These are phyloP conservation scores for Actinemys pallida DNA, from an alignment of 2,113 vertebrate species.

Conservation along the genomic window DNA sequence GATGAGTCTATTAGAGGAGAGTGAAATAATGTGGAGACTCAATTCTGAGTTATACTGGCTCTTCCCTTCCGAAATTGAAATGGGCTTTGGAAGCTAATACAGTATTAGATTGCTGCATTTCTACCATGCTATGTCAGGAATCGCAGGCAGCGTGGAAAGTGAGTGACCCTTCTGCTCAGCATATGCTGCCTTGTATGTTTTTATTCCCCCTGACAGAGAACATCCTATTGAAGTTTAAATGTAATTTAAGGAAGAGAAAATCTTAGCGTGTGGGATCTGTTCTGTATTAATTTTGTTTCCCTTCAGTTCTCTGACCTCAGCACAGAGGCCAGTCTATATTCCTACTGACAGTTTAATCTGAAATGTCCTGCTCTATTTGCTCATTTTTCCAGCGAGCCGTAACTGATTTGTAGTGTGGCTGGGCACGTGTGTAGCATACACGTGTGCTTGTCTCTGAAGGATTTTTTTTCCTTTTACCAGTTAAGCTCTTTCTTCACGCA, in stretches of 20 bases:
- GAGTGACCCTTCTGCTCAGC: not conserved
- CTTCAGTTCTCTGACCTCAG: not conserved
- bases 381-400: accelerated
- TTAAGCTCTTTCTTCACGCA: not conserved
- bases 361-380: not conserved
- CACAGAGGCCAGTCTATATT: not conserved
- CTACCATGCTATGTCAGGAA: not conserved
- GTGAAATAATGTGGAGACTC: not conserved
- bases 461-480: not conserved
- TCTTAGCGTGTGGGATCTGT: accelerated
- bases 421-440: slow-evolving; percentile 28
- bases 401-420: not conserved
- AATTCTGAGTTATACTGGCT: not conserved
- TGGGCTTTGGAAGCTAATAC: not conserved
- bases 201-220: not conserved
- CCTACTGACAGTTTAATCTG: not conserved
- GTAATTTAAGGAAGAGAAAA: not conserved
- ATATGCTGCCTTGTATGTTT: accelerated
- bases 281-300: not conserved
- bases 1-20: not conserved
- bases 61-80: not conserved
- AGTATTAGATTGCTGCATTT: accelerated
- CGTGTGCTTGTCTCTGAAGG: accelerated
- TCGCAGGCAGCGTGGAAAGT: accelerated
- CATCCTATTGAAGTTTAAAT: accelerated